A percentile compares a stretch with the other conserved stretches of the same genome.
Conservation (phyloP, 2,113 vertebrate species). For the Dipodomys spectabilis region DNA sequence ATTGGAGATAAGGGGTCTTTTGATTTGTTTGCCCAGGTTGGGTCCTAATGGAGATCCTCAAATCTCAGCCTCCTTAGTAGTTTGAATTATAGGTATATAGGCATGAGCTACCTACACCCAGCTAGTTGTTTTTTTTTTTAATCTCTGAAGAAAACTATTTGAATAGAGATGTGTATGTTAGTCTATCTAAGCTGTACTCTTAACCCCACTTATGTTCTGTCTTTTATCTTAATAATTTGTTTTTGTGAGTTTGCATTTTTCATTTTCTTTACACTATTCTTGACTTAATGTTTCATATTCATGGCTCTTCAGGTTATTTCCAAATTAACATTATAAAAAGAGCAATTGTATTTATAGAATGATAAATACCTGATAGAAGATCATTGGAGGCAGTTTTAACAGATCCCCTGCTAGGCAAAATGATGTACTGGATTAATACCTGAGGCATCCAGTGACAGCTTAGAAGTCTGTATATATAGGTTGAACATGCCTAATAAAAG, state of each 20-base stretch:
- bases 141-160: neutral
- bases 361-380: neutral
- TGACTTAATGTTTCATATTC: slow-evolving; percentile 1
- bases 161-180: neutral
- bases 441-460: neutral
- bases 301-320: slow-evolving; percentile 9
- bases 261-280: neutral
- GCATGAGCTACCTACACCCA: too few species aligned
- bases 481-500: neutral
- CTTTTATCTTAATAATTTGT: slow-evolving; percentile 1
- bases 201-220: neutral
- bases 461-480: neutral
- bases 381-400: neutral
- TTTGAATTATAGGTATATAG: too few species aligned
- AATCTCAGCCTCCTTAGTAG: too few species aligned
- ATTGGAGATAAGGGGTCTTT: too few species aligned
- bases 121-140: neutral
- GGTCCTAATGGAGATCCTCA: too few species aligned
- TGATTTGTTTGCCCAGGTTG: too few species aligned
- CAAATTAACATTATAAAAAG: slow-evolving; percentile 20
- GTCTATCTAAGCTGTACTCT: neutral
- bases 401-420: neutral
- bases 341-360: slow-evolving; percentile 14
- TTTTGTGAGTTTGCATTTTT: neutral
- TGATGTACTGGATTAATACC: neutral